Percentiles rank a stretch among this genome's conserved stretches.
phyloP scores from a whole-genome alignment of 2,888 invertebrate genomes.

The Lottia scabra region DNA sequence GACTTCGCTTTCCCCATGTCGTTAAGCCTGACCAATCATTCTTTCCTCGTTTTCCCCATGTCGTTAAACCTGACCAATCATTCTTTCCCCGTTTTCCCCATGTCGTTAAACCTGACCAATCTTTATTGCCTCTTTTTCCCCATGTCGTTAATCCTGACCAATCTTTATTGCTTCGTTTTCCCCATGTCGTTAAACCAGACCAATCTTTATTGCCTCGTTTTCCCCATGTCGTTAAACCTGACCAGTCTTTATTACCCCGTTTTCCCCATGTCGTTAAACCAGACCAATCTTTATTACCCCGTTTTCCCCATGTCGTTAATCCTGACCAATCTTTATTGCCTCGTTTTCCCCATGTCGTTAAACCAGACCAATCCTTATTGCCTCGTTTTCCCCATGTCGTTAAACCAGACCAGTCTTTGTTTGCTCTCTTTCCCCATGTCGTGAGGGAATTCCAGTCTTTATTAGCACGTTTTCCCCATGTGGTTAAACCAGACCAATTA shows the following conservation, averaged over 20 bases:
- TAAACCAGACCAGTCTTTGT: background rate
- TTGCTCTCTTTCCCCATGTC: background rate
- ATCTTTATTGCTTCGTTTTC: background rate
- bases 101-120: background rate
- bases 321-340: background rate
- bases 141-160: background rate
- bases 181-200: background rate
- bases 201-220: background rate
- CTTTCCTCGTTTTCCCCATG: background rate
- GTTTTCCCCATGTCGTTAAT: background rate
- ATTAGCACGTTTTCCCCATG: background rate
- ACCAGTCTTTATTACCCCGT: background rate
- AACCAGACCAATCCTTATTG: background rate
- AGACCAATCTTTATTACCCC: background rate
- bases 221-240: background rate
- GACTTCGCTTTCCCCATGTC: background rate
- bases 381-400: background rate
- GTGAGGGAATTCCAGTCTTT: background rate
- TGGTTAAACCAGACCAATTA: background rate
- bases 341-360: background rate
- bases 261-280: background rate
- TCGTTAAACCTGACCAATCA: background rate
- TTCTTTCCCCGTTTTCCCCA: background rate
- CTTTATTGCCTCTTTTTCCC: background rate
- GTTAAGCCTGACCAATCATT: background rate